Conservation (phyloP, 2,888 invertebrate species). For the Augochlorella aurata region DNA sequence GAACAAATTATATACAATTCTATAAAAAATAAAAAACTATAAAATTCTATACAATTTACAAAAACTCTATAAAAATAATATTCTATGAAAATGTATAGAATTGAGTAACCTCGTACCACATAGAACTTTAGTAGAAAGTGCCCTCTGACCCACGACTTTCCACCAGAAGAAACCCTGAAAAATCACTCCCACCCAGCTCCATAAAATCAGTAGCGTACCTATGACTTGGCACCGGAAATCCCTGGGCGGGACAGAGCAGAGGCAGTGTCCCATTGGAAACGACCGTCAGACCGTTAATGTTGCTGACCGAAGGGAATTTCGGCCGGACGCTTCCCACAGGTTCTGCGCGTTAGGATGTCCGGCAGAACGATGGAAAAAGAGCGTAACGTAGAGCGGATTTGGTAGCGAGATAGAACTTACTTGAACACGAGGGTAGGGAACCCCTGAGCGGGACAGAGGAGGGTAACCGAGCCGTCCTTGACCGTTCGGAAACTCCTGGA, state of each 20-base stretch:
- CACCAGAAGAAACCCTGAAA: background rate
- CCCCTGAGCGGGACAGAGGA: slow-evolving; percentile 89
- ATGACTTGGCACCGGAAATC: slow-evolving; percentile 85
- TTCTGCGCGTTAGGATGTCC: slow-evolving; percentile 68
- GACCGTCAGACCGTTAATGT: slow-evolving; percentile 74
- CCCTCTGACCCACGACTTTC: background rate
- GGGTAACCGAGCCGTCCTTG: slow-evolving; percentile 82
- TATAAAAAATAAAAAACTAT: too few species aligned
- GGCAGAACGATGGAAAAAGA: slow-evolving; percentile 28
- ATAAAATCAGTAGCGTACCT: slow-evolving; percentile 80
- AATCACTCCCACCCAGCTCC: background rate
- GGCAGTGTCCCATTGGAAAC: slow-evolving; percentile 81
- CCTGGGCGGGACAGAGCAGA: slow-evolving; percentile 89
- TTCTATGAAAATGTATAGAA: too few species aligned
- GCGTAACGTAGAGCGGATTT: slow-evolving; percentile 17
- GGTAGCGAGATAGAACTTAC: slow-evolving; percentile 78
- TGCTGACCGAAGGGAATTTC: slow-evolving; percentile 83
- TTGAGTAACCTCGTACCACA: too few species aligned
- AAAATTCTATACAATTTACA: too few species aligned
- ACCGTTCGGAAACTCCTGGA: slow-evolving; percentile 75
- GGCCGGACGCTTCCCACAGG: slow-evolving; percentile 86
- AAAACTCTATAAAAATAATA: too few species aligned
- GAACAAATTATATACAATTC: too few species aligned
- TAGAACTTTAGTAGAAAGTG: too few species aligned
- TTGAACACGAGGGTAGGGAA: slow-evolving; percentile 85